Evolutionary conservation across 2,888 invertebrate species (phyloP).

Genomic region (Ecdyonurus torrentis): DNA sequence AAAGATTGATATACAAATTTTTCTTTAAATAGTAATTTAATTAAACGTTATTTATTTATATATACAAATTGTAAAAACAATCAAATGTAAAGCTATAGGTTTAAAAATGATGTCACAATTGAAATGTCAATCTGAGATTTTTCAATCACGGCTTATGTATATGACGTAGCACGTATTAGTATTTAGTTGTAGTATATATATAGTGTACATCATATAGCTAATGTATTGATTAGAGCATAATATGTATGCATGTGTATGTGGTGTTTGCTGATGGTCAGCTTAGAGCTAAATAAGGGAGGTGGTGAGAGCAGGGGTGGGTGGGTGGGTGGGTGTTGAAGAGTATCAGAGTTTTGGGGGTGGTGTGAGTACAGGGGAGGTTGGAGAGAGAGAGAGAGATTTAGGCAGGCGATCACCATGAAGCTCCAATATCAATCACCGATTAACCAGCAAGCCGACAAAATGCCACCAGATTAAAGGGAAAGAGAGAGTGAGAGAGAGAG

Average conservation of each 20-base stretch:
- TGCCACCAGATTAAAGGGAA: neutral
- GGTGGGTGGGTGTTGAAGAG: neutral
- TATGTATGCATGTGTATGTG: neutral
- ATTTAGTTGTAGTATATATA: neutral
- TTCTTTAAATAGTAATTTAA: too few species aligned
- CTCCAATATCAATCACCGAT: conserved; percentile 1
- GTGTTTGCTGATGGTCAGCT: neutral
- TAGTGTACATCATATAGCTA: too few species aligned
- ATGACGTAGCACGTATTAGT: neutral
- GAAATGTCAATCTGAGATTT: too few species aligned
- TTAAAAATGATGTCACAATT: too few species aligned
- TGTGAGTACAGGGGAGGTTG: neutral
- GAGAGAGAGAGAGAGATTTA: neutral
- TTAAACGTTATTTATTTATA: too few species aligned
- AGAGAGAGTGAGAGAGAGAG: neutral
- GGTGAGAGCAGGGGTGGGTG: neutral
- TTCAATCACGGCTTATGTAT: too few species aligned
- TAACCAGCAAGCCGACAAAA: neutral
- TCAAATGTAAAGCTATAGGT: too few species aligned
- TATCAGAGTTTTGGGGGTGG: too few species aligned
- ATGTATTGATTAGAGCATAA: neutral
- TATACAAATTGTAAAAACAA: too few species aligned
- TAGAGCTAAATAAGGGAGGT: neutral
- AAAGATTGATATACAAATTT: too few species aligned
- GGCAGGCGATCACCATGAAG: conserved; percentile 1